Base-by-base conservation (phyloP, 2,888 invertebrate species). In the Polietes domitor region DNA sequence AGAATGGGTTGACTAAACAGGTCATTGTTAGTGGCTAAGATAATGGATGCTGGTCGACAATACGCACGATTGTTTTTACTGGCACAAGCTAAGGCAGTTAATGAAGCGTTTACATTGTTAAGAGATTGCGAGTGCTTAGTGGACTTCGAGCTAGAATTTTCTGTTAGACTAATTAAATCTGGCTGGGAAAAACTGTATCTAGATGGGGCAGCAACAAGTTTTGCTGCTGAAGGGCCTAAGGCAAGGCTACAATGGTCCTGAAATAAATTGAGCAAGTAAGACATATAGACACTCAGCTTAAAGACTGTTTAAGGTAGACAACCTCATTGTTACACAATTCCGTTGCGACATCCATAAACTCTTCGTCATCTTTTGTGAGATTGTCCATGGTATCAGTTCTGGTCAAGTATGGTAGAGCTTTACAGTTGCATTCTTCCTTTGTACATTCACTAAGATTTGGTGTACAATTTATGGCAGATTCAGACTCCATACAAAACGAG, bases 391-490 rank as follows among this genome's bases (percentile, higher is more conserved):
- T 28, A 26, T 32, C 63, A n/a, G 28, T 32, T 63, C 32, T 32
- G 3, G 9, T 63, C 7, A 17, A 26, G 28, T 28, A 21, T 53
- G 4, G 19, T 21, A 21, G 1, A 10, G 1, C 24, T 24, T 24
- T 70, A 37, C 70, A 65, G 21, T n/a, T 68, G 53, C 75, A 78
- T 12, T 19, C 83, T 80, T 85, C 82, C n/a, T 88, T 87, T 43
- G 61, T 70, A 0, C 85, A 82, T 7, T 91, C 84, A 73, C 90
- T 88, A 1, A 89, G 89, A 0, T 89, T 89, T 0, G 90, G 91
- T 88, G 89, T 9, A 90, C 87, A 50, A 86, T 89, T 65, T 88
- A 89, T 55, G 87, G 88, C 85, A 70, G 88, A 17, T 87, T 86
- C 77, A 1, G 61, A 84, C 21, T 63, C 85, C 5, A 86, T 75